A percentile compares a stretch with the other conserved stretches of the same genome.
These are phyloP conservation scores for Tenthredo notha DNA, from an alignment of 2,888 invertebrate genomes.

Conservation along the genomic window DNA sequence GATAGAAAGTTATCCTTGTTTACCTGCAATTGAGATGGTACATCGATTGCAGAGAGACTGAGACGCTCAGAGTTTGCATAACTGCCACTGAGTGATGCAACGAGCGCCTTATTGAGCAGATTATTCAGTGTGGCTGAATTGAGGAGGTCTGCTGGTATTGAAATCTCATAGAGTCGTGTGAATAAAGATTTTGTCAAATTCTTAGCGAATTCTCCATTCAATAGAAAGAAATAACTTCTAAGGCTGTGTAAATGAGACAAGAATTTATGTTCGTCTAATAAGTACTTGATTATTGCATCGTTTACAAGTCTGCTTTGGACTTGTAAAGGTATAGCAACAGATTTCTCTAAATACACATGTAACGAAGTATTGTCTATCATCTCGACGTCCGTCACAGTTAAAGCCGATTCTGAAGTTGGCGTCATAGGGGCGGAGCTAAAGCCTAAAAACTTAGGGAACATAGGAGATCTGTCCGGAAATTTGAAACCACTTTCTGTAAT, in stretches of 20 bases:
- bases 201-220: slow-evolving; percentile 90
- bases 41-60: slow-evolving; percentile 70
- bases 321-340: slow-evolving; percentile 85
- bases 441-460: slow-evolving; percentile 63
- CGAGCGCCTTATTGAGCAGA: slow-evolving; percentile 85
- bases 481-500: slow-evolving; percentile 52
- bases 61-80: slow-evolving; percentile 72
- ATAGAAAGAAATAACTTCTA: slow-evolving; percentile 88
- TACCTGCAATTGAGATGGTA: slow-evolving; percentile 77
- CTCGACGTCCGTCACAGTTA: slow-evolving; percentile 72
- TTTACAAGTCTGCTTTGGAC: slow-evolving; percentile 86
- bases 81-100: slow-evolving; percentile 82
- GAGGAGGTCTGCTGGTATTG: slow-evolving; percentile 84
- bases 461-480: slow-evolving; percentile 46
- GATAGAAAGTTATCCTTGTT: slow-evolving; percentile 65
- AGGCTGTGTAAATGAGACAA: slow-evolving; percentile 87
- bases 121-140: slow-evolving; percentile 86
- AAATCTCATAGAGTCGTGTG: slow-evolving; percentile 83
- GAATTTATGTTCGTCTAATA: slow-evolving; percentile 84
- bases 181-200: slow-evolving; percentile 87
- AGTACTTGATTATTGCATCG: slow-evolving; percentile 86
- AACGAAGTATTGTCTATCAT: slow-evolving; percentile 75
- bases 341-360: slow-evolving; percentile 83
- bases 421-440: slow-evolving; percentile 58
- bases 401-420: slow-evolving; percentile 58